Evolutionary conservation across 2,797 vertebrate species (phyloP).

Genomic region (Luscinia megarhynchos): DNA sequence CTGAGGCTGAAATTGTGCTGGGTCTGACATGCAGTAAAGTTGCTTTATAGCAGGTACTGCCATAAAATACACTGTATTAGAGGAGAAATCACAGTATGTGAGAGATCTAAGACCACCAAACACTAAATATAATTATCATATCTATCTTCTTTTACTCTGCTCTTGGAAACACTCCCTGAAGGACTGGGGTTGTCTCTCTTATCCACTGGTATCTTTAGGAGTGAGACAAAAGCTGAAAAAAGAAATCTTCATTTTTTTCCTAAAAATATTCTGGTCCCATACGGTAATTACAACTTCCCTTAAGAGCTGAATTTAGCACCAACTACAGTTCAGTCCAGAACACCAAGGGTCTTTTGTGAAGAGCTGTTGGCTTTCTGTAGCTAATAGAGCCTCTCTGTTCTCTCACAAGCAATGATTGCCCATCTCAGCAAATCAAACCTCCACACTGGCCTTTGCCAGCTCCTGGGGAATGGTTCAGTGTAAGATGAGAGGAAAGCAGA

Average conservation of each 20-base stretch:
- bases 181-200: not conserved
- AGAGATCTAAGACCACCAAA: not conserved
- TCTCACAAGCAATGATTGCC: not conserved
- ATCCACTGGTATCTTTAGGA: not conserved
- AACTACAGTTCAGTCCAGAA: not conserved
- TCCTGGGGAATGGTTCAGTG: not conserved
- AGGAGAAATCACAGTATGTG: not conserved
- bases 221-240: not conserved
- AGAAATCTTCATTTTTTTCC: not conserved
- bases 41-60: not conserved
- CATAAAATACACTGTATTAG: not conserved
- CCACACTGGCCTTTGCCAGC: not conserved
- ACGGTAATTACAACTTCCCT: not conserved
- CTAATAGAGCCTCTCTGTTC: not conserved
- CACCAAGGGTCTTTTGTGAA: not conserved
- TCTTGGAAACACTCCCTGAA: not conserved
- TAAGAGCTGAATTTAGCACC: not conserved
- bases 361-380: not conserved
- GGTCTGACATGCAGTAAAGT: not conserved
- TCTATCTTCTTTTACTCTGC: not conserved
- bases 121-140: not conserved
- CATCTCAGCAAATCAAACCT: not conserved
- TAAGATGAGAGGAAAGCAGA: not conserved
- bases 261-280: not conserved
- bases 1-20: not conserved